Percentiles rank a stretch among this genome's conserved stretches.
phyloP scores from a whole-genome alignment of 2,797 vertebrate genomes.

The Chelon labrosus region DNA sequence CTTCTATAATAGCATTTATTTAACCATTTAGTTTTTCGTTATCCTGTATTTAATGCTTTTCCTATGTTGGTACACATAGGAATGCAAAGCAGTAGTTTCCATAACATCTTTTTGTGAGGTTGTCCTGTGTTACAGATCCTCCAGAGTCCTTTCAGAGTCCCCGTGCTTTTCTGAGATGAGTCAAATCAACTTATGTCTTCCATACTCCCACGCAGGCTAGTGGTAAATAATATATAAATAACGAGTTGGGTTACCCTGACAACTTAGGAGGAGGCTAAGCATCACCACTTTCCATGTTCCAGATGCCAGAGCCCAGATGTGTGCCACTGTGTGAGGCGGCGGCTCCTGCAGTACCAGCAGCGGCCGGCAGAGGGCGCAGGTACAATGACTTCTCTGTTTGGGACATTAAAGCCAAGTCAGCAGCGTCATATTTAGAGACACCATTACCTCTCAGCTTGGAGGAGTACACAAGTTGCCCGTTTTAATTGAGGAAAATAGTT shows the following conservation, averaged over 20 bases:
- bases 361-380: conserved; percentile 63
- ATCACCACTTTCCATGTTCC: conserved; percentile 41
- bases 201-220: not conserved
- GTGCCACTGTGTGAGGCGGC: conserved; percentile 20
- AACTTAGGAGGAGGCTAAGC: conserved; percentile 15
- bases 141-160: not conserved
- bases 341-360: conserved; percentile 39
- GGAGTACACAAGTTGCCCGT: conserved; percentile 1
- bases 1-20: not conserved
- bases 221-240: not conserved
- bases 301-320: conserved; percentile 38
- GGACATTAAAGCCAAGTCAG: conserved; percentile 38
- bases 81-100: no score
- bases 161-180: not conserved
- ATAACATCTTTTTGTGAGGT: not conserved
- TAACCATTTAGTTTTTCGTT: not conserved
- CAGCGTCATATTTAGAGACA: conserved; percentile 46
- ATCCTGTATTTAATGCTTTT: not conserved
- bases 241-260: not conserved
- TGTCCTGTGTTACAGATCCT: not conserved
- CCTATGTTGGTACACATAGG: not conserved
- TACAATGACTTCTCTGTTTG: conserved; percentile 76
- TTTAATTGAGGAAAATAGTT: not conserved
- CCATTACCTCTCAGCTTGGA: conserved; percentile 15
- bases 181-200: not conserved